A percentile compares a stretch with the other conserved stretches of the same genome.
phyloP scores from a whole-genome alignment of 2,888 invertebrate species.

The Dynastes grantii region DNA sequence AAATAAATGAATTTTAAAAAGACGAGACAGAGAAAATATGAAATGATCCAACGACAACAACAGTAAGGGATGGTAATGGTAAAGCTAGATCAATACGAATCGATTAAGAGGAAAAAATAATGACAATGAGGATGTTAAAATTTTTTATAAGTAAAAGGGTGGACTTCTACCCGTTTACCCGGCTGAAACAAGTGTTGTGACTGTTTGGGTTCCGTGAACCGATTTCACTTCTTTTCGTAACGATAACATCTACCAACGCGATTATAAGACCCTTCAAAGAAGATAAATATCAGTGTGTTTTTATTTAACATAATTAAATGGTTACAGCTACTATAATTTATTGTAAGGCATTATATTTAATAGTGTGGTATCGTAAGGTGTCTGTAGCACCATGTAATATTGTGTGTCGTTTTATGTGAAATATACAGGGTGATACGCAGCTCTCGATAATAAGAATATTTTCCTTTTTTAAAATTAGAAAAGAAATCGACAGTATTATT shows the following conservation, averaged over 20 bases:
- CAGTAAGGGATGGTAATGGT: not conserved
- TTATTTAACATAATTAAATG: conserved; percentile 17
- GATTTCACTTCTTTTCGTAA: conserved; percentile 40
- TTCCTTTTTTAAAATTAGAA: no score
- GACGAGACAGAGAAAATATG: not conserved
- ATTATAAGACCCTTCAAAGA: conserved; percentile 34
- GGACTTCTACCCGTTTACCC: conserved; percentile 66
- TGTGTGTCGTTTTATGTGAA: conserved; percentile 11
- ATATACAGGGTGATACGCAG: conserved; percentile 15
- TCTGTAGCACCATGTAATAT: conserved; percentile 20
- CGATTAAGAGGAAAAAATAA: not conserved
- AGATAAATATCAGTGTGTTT: conserved; percentile 6
- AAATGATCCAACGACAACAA: not conserved
- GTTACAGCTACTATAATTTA: conserved; percentile 30
- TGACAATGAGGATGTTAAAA: conserved; percentile 9
- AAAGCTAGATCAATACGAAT: conserved; percentile 12
- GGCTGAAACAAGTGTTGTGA: conserved; percentile 66
- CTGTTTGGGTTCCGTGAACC: conserved; percentile 69
- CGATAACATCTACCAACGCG: conserved; percentile 31
- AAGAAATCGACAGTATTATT: no score
- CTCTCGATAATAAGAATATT: not conserved
- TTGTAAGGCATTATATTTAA: conserved; percentile 26
- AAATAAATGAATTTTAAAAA: conserved; percentile 1
- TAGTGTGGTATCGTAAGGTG: conserved; percentile 22
- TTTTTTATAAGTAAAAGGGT: conserved; percentile 58